Conservation (phyloP, 2,888 invertebrate species). For the Pherbina coryleti region DNA sequence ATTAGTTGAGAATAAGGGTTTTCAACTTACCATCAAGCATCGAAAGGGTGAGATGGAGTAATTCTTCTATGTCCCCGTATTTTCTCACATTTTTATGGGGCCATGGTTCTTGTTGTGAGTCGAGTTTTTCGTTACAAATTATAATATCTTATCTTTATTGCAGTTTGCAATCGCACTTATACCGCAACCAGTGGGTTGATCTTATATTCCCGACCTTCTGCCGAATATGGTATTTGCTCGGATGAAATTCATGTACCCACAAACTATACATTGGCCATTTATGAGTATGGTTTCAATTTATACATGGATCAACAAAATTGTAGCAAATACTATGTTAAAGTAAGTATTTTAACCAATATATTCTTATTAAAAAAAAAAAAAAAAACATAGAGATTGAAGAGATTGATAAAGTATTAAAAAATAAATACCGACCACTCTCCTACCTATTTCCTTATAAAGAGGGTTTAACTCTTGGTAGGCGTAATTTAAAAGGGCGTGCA, state of each 20-base stretch:
- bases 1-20: conserved; percentile 47
- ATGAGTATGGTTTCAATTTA: conserved; percentile 71
- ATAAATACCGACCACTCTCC: too few relatives aligned
- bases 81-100: neutral
- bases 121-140: neutral
- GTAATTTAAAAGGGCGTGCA: too few relatives aligned
- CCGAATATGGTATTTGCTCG: conserved; percentile 70
- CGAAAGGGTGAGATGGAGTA: conserved; percentile 68
- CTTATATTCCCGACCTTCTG: conserved; percentile 48
- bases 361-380: too few relatives aligned
- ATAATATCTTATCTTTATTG: conserved; percentile 17
- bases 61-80: neutral
- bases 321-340: conserved; percentile 48
- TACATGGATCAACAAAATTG: conserved; percentile 55
- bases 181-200: conserved; percentile 78
- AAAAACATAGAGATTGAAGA: too few relatives aligned
- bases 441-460: too few relatives aligned
- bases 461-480: too few relatives aligned
- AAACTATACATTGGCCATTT: conserved; percentile 79
- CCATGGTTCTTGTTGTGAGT: neutral
- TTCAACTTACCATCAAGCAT: conserved; percentile 70
- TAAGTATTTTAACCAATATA: conserved; percentile 41
- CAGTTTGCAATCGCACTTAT: conserved; percentile 71
- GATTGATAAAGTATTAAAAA: too few relatives aligned
- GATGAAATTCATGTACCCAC: conserved; percentile 76